Conservation (phyloP, 2,797 vertebrate genomes). For the Limosa lapponica region DNA sequence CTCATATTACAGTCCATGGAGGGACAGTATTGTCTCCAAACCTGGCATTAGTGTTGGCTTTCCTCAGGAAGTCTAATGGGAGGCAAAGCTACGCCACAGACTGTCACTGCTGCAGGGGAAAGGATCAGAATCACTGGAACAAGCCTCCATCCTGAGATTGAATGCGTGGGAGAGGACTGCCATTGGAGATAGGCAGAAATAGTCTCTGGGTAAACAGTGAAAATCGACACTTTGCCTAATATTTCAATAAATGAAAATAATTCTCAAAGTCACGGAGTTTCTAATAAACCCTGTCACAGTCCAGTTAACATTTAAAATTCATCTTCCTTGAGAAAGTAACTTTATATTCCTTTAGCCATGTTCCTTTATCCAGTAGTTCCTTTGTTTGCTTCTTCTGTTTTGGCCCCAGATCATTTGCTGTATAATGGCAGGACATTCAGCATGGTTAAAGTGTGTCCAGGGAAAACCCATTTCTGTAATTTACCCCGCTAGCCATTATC, state of each 20-base stretch:
- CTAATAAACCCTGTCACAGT: not conserved
- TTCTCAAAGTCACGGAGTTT: not conserved
- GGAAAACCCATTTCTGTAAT: not conserved
- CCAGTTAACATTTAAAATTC: not conserved
- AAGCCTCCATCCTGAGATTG: not conserved
- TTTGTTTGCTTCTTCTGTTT: not conserved
- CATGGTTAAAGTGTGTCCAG: not conserved
- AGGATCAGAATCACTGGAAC: not conserved
- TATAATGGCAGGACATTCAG: not conserved
- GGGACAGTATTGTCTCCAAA: constrained; percentile 59
- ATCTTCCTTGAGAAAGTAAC: not conserved
- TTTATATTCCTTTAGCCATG: not conserved
- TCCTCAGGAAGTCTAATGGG: constrained; percentile 6
- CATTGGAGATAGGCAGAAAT: not conserved
- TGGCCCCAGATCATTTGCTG: not conserved
- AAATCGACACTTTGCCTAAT: not conserved
- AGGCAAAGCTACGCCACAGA: constrained; percentile 11
- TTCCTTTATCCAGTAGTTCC: not conserved
- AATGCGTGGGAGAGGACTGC: not conserved
- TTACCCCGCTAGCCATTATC: not conserved
- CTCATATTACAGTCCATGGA: constrained; percentile 46
- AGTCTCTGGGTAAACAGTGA: not conserved
- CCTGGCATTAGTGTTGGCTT: constrained; percentile 47
- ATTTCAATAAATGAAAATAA: not conserved
- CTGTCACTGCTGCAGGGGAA: not conserved